Conservation (phyloP, 2,797 vertebrate species). For the Acestrorhynchus altus region DNA sequence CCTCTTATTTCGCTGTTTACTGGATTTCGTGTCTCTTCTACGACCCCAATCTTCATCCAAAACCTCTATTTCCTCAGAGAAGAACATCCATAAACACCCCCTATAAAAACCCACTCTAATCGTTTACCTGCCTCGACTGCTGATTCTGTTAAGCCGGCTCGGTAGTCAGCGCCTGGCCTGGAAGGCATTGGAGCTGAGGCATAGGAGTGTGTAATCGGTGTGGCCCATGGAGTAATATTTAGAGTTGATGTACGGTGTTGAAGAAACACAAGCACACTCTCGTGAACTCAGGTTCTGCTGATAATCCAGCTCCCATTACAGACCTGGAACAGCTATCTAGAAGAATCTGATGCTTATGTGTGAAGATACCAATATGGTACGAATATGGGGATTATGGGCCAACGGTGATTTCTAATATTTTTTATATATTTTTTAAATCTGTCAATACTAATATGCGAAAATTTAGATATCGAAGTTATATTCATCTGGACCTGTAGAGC, state of each 20-base stretch:
- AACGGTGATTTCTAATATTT: no score
- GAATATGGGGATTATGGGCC: no score
- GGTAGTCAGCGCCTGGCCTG: background rate
- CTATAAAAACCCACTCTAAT: slow-evolving; percentile 1
- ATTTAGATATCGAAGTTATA: no score
- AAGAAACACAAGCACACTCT: slow-evolving; percentile 37
- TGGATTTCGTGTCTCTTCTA: slow-evolving; percentile 20
- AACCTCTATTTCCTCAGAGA: background rate
- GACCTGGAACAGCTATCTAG: background rate
- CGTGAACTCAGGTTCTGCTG: slow-evolving; percentile 29
- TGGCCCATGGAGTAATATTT: slow-evolving; percentile 26
- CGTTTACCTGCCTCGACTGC: background rate
- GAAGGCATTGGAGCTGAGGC: background rate
- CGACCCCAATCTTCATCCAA: slow-evolving; percentile 5
- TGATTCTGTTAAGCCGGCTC: background rate
- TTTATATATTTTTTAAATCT: no score
- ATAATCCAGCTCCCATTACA: slow-evolving; percentile 40
- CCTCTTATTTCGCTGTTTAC: slow-evolving; percentile 29
- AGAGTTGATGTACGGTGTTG: slow-evolving; percentile 17
- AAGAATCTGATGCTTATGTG: background rate
- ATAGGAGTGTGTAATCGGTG: background rate
- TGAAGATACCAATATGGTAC: no score
- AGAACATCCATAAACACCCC: slow-evolving; percentile 19
- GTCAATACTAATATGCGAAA: no score
- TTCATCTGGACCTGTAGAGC: no score